Base-by-base conservation (phyloP, 2,888 invertebrate genomes). In the Strigamia maritima region DNA sequence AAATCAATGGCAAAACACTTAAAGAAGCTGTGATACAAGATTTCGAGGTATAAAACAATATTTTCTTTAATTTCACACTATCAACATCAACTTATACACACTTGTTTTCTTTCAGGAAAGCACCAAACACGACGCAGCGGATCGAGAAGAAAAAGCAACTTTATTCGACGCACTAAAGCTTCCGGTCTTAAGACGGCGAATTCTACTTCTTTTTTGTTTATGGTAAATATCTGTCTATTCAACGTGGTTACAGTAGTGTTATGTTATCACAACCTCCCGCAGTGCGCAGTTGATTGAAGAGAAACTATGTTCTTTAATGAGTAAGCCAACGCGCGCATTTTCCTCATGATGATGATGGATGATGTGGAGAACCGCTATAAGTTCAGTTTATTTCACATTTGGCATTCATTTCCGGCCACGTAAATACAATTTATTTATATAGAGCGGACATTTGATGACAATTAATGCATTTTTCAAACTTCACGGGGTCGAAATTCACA, bases 151-250 rank as follows among this genome's bases (percentile, higher is more conserved):
- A 79, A 81, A 81, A 6, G 84, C 89, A 16, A 84, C 85, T n/a
- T 85, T 90, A 19, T 82, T 88, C 38, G 89, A 88, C 76, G 84
- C 90, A 16, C 87, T 90, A 80, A 86, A 85, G 83, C 89, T 89
- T 2, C 88, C 89, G 1, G 88, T 93, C 0, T 86, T 95, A 16
- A 87, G 94, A 6, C 90, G 90, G 81, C 92, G 92, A 81, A 92
- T 94, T 0, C 87, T 94, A 76, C 88, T 95, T 0, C 88, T 95
- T 26, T 93, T 93, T 82, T 83, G 94, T 2, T 93, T 95, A 82
- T 95, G 95, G 94, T 90, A 86, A 88, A 76, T 35, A 44, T 40
- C 1, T 31, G 31, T 31, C 31, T 31, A 76, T 76, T 38, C 2
- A 2, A 60, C 3, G 19, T 60, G 10, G 8, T 2, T 75, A 31